These are phyloP conservation scores for Gymnocypris eckloni DNA, from an alignment of 2,797 vertebrate genomes.

Conservation along the genomic window DNA sequence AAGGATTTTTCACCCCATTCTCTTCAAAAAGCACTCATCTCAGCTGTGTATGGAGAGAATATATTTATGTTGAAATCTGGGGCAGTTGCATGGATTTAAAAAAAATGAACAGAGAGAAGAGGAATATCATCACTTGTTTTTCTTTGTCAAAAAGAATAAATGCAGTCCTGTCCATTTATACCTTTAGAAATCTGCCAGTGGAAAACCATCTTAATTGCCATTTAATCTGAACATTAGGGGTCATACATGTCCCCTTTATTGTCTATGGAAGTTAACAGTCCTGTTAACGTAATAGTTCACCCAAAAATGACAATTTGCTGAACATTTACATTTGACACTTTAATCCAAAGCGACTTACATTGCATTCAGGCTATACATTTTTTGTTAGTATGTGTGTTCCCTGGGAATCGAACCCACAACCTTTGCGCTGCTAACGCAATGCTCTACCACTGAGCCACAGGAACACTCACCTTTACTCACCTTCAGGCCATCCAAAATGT, in stretches of 20 bases:
- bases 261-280: background rate
- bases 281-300: background rate
- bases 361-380: no score
- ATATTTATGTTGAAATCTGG: constrained; percentile 67
- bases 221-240: background rate
- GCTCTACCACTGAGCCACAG: no score
- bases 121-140: constrained; percentile 50
- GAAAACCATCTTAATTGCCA: background rate
- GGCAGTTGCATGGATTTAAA: constrained; percentile 64
- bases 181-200: background rate
- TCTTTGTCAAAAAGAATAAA: background rate
- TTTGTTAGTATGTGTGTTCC: no score
- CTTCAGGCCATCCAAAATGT: background rate
- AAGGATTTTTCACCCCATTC: constrained; percentile 62
- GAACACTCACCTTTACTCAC: background rate
- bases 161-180: background rate
- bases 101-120: constrained; percentile 51
- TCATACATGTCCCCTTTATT: background rate
- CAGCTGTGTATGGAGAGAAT: constrained; percentile 69
- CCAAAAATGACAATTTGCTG: background rate
- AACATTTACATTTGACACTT: background rate
- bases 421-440: no score
- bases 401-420: no score
- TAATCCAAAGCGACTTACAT: no score
- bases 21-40: constrained; percentile 75